Conservation (phyloP, 2,888 invertebrate genomes). For the Pharmacophagus antenor region DNA sequence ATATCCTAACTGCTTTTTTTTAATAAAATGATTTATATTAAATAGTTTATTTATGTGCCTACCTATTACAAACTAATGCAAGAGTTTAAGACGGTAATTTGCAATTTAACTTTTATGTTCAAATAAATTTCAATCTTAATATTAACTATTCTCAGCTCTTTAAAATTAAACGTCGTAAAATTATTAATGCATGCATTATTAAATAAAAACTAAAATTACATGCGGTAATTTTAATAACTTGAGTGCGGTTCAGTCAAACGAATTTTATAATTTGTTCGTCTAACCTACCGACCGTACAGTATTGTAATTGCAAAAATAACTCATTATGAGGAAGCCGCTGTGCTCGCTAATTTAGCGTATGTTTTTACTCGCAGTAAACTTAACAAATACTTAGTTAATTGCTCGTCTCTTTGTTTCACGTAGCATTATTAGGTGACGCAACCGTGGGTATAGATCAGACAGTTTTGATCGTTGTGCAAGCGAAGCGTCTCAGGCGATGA, state of each 20-base stretch:
- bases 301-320: slow-evolving; percentile 74
- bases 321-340: slow-evolving; percentile 74
- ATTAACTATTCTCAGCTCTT: slow-evolving; percentile 13
- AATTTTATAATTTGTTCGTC: slow-evolving; percentile 32
- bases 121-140: slow-evolving; percentile 17
- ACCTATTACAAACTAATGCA: neutral
- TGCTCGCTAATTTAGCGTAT: slow-evolving; percentile 66
- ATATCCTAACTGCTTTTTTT: no score
- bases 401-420: slow-evolving; percentile 69
- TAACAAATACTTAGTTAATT: slow-evolving; percentile 77
- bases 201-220: neutral
- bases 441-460: slow-evolving; percentile 57
- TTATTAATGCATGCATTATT: slow-evolving; percentile 10
- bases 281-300: slow-evolving; percentile 63
- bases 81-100: neutral
- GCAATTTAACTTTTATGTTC: neutral
- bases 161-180: slow-evolving; percentile 20
- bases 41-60: no score
- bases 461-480: slow-evolving; percentile 68
- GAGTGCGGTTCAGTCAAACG: slow-evolving; percentile 9
- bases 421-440: slow-evolving; percentile 65
- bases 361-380: slow-evolving; percentile 66
- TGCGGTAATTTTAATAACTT: slow-evolving; percentile 30
- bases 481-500: slow-evolving; percentile 39
- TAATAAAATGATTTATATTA: no score